A percentile compares a stretch with the other conserved stretches of the same genome.
phyloP scores from a whole-genome alignment of 2,113 vertebrate genomes.

The Carollia perspicillata region DNA sequence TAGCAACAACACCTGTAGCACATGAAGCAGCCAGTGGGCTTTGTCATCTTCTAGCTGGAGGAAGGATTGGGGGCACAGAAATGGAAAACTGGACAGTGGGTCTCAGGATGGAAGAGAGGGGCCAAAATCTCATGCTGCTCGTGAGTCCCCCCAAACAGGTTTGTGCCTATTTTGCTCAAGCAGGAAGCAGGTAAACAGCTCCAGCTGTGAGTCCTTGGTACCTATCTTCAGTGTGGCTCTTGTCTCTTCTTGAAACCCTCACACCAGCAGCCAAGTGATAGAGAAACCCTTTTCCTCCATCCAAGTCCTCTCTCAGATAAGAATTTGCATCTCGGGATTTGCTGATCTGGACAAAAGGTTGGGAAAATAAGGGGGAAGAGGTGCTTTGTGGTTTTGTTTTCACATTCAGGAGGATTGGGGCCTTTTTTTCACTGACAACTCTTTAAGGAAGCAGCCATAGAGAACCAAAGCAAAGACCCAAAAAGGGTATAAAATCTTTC shows the following conservation, averaged over 20 bases:
- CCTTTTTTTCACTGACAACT: not conserved
- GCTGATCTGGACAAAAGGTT: not conserved
- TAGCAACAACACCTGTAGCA: constrained; percentile 77
- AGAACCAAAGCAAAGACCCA: not conserved
- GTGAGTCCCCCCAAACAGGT: not conserved
- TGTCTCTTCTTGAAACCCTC: not conserved
- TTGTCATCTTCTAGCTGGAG: constrained; percentile 57
- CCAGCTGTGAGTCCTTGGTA: not conserved
- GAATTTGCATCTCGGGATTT: not conserved
- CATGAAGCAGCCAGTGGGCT: constrained; percentile 72
- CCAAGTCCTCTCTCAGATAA: not conserved
- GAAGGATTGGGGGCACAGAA: not conserved
- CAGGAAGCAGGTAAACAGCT: not conserved
- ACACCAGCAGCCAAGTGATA: not conserved
- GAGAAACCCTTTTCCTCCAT: not conserved
- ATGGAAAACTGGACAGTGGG: not conserved
- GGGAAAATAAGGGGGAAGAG: not conserved
- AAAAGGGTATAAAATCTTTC: not conserved
- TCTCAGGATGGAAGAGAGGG: not conserved
- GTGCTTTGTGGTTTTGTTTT: not conserved
- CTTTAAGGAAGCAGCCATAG: not conserved
- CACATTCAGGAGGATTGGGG: not conserved
- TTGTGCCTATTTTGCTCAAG: not conserved
- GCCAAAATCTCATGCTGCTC: not conserved
- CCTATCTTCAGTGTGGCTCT: not conserved